Evolutionary conservation across 2,888 invertebrate species (phyloP), one percentile per base, ranked within the genome.

Genomic region (Aphodius sticticus): DNA sequence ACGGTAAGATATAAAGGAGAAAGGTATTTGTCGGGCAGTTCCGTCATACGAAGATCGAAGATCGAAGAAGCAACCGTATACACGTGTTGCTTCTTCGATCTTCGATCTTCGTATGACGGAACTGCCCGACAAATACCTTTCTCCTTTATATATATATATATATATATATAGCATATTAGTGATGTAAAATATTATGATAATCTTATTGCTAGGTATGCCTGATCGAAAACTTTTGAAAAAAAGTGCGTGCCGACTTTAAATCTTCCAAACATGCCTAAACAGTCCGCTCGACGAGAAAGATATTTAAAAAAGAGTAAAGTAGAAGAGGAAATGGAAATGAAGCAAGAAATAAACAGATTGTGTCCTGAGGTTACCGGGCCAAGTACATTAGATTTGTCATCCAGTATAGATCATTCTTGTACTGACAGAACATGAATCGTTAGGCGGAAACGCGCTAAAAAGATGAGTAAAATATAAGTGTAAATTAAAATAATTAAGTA

Each of bases 201-300:
- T 53, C 53, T 53, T 53, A 53, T 53, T 5, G 53, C 53, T 53
- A 53, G 53, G 12, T 53, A 53, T 53, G 53, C 53, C 53, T 5
- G 53, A 2, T 53, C 53, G 53, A 53, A 53, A 53, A 53, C 53
- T 53, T 53, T n/a, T 53, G 53, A 53, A 53, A 53, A 53, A 53
- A 53, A 5, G 53, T 53, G 53, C 53, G 53, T 53, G 53, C 7
- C 53, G 4, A 53, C 53, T 53, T 53, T 53, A 53, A 53, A 53
- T 53, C 53, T 53, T 53, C 53, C 53, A 53, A 53, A 53, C 53
- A 53, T 53, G 53, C 53, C 53, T 53, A 53, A 53, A 53, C 53
- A 53, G 53, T 53, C 53, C 1, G 53, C 53, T 53, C 53, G 53
- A 53, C 53, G 53, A 5, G 53, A 53, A 53, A 53, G 53, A 53